These are phyloP conservation scores for Pammene fasciana DNA, from an alignment of 2,888 invertebrate genomes.

Conservation along the genomic window DNA sequence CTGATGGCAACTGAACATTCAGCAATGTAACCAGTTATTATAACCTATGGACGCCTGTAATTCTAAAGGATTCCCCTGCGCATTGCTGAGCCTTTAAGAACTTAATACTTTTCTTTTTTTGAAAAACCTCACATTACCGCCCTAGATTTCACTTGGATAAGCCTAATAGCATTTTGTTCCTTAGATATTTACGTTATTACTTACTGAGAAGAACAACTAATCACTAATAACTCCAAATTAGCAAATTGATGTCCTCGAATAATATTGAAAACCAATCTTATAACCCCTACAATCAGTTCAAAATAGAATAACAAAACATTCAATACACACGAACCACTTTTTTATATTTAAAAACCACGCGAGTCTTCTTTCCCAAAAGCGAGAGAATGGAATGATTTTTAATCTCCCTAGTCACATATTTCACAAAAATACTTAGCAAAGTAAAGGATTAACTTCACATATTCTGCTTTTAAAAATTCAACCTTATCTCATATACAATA, in stretches of 20 bases:
- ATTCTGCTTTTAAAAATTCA: not conserved
- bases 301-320: not conserved
- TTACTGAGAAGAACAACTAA: no score
- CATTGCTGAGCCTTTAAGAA: no score
- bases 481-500: not conserved
- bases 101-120: no score
- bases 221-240: not conserved
- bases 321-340: not conserved
- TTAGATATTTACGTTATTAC: no score
- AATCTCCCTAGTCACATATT: constrained; percentile 25
- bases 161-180: no score
- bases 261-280: not conserved
- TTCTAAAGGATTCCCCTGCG: no score
- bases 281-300: not conserved
- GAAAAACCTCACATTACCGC: no score
- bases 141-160: no score
- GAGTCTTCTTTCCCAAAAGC: constrained; percentile 2
- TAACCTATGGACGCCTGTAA: no score
- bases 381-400: constrained; percentile 24
- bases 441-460: not conserved
- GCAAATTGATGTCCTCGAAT: not conserved
- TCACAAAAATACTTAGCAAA: not conserved
- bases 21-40: no score
- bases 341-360: not conserved
- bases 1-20: no score